Evolutionary conservation across 2,113 vertebrate genomes (phyloP).

Genomic region (Dermatemys mawii): DNA sequence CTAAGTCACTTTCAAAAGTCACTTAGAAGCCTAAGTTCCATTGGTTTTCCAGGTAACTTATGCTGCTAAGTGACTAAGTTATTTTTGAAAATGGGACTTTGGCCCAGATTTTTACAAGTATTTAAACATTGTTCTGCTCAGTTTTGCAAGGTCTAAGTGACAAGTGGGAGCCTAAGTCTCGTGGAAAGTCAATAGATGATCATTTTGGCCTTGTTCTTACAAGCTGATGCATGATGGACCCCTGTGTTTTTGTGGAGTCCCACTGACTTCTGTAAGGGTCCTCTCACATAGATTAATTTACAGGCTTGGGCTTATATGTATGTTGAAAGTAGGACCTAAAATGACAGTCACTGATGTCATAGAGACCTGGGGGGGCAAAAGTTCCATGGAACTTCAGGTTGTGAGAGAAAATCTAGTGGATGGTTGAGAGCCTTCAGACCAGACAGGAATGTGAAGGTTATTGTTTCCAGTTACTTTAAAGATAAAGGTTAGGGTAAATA

Average conservation of each 20-base stretch:
- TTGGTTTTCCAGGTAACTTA: no score
- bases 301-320: neutral
- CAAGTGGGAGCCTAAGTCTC: neutral
- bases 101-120: neutral
- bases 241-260: neutral
- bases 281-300: neutral
- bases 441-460: neutral
- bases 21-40: neutral
- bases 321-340: neutral
- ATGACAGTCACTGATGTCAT: neutral
- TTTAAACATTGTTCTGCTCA: neutral
- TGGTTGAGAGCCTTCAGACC: neutral
- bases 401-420: neutral
- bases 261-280: neutral
- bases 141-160: neutral
- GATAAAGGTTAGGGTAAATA: neutral
- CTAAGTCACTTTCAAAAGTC: neutral
- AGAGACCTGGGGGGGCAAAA: neutral
- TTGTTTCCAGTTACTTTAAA: neutral
- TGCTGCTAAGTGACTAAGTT: neutral
- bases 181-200: neutral
- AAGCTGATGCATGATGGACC: neutral
- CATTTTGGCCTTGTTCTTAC: neutral
- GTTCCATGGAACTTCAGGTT: neutral
- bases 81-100: neutral